A percentile compares a stretch with the other conserved stretches of the same genome.
phyloP scores from a whole-genome alignment of 2,888 invertebrate genomes.

The Microdon myrmicae region DNA sequence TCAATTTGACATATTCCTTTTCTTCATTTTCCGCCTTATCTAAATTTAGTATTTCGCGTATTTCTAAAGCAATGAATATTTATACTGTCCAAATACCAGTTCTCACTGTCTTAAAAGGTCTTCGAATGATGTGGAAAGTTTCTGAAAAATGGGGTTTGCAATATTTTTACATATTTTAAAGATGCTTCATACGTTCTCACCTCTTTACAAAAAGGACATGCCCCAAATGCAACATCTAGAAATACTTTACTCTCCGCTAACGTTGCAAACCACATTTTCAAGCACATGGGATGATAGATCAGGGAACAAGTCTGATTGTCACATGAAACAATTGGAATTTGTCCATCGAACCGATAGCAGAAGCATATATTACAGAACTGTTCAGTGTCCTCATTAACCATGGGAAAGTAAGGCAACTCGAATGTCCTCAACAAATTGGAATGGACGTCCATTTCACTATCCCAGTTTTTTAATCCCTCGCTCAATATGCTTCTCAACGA shows the following conservation, averaged over 20 bases:
- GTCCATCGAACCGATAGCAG: constrained; percentile 60
- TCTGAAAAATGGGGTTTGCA: constrained; percentile 54
- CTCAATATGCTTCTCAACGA: constrained; percentile 58
- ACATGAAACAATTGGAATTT: constrained; percentile 64
- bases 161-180: constrained; percentile 1
- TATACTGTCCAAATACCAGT: neutral
- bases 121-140: constrained; percentile 64
- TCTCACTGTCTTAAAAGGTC: constrained; percentile 57
- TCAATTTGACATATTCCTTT: no score
- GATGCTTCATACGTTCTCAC: constrained; percentile 53
- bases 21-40: no score
- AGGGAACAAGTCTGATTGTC: constrained; percentile 62
- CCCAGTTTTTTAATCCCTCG: constrained; percentile 62
- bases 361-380: constrained; percentile 64
- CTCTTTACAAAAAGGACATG: constrained; percentile 65
- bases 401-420: constrained; percentile 64
- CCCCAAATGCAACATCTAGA: constrained; percentile 62
- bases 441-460: constrained; percentile 62
- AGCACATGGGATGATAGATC: constrained; percentile 62
- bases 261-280: constrained; percentile 64
- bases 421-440: constrained; percentile 65
- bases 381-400: constrained; percentile 54
- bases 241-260: constrained; percentile 62
- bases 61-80: neutral
- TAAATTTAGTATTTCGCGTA: neutral